Evolutionary conservation across 1,140 invertebrate species (phyloP).

Genomic region (Steinernema khuongi): DNA sequence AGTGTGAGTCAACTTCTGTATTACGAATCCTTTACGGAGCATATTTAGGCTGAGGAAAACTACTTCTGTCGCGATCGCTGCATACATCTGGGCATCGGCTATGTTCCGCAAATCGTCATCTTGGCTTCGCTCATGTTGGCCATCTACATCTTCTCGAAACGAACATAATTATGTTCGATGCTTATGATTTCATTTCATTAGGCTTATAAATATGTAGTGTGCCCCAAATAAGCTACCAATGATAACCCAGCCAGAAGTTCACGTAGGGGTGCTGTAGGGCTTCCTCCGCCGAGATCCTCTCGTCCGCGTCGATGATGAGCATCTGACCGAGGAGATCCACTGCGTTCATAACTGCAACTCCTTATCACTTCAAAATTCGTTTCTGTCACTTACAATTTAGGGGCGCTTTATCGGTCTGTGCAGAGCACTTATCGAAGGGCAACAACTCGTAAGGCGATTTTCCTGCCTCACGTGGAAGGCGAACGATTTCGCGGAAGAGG

Average conservation of each 20-base stretch:
- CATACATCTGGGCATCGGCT: not conserved
- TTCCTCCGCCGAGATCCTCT: constrained; percentile 80
- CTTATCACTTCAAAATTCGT: not conserved
- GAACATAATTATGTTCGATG: no score
- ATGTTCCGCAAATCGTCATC: not conserved
- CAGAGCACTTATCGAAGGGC: not conserved
- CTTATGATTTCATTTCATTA: no score
- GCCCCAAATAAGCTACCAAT: no score
- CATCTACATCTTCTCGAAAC: no score
- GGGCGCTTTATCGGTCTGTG: not conserved
- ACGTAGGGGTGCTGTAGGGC: constrained; percentile 80
- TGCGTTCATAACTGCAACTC: not conserved
- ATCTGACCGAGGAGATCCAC: constrained; percentile 86
- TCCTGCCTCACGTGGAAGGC: not conserved
- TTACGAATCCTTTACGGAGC: not conserved
- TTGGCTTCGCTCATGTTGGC: not conserved
- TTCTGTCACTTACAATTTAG: not conserved
- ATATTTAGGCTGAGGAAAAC: not conserved
- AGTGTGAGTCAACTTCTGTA: not conserved
- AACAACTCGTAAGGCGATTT: not conserved
- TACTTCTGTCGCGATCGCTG: constrained; percentile 9
- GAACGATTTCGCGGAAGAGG: not conserved
- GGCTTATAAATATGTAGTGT: no score
- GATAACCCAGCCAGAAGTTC: not conserved
- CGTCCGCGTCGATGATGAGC: constrained; percentile 89